phyloP scores from a whole-genome alignment of 2,888 invertebrate genomes.

The Auanema freiburgensis region DNA sequence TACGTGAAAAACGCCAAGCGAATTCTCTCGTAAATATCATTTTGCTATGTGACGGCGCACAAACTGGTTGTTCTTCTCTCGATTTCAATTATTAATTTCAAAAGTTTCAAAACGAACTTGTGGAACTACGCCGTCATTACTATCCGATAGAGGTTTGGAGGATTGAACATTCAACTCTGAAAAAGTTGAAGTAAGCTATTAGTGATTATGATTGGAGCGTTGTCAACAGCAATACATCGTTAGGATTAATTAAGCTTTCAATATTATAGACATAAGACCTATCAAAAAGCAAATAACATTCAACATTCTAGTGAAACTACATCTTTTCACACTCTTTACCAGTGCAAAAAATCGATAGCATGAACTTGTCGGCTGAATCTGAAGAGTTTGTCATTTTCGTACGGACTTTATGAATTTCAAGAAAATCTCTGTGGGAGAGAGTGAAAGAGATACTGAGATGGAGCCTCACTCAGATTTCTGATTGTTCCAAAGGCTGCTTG shows the following conservation, averaged over 20 bases:
- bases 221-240: neutral
- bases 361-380: neutral
- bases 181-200: conserved; percentile 11
- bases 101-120: conserved; percentile 13
- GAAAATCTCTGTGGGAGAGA: neutral
- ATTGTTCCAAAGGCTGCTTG: conserved; percentile 46
- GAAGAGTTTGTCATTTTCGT: neutral
- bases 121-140: conserved; percentile 46
- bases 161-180: conserved; percentile 44
- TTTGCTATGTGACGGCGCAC: neutral
- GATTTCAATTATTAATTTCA: neutral
- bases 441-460: neutral
- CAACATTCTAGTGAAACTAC: neutral
- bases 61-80: neutral
- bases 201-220: neutral
- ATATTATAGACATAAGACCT: neutral
- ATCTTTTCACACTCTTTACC: neutral
- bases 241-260: conserved; percentile 6
- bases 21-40: neutral
- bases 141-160: conserved; percentile 35
- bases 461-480: conserved; percentile 40
- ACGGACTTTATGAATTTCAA: neutral
- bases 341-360: conserved; percentile 5
- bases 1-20: neutral
- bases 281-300: neutral